Conservation (phyloP, 2,888 invertebrate species). For the Acleris sparsana region DNA sequence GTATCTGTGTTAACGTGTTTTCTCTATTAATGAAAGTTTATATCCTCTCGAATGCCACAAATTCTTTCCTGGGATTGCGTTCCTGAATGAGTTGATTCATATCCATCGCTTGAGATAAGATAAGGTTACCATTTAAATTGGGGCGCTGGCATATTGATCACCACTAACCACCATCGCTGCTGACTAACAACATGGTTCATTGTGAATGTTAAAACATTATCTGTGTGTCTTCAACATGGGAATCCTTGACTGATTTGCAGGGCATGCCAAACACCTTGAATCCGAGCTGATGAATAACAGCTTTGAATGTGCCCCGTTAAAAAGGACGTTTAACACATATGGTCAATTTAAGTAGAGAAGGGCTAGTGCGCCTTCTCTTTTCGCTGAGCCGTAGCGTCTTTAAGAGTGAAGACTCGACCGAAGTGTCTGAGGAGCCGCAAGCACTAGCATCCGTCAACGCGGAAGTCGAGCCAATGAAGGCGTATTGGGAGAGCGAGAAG, state of each 20-base stretch:
- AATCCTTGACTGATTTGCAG: slow-evolving; percentile 82
- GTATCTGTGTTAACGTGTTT: slow-evolving; percentile 35
- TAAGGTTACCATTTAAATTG: slow-evolving; percentile 56
- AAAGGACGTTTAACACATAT: slow-evolving; percentile 69
- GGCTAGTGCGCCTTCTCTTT: slow-evolving; percentile 71
- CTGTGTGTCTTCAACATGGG: slow-evolving; percentile 83
- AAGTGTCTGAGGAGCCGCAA: slow-evolving; percentile 50
- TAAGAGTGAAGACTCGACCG: slow-evolving; percentile 57
- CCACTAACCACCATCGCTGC: slow-evolving; percentile 59
- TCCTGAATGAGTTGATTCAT: slow-evolving; percentile 65
- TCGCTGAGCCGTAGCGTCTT: slow-evolving; percentile 61
- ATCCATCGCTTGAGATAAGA: slow-evolving; percentile 65
- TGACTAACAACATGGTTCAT: slow-evolving; percentile 60
- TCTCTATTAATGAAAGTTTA: slow-evolving; percentile 27
- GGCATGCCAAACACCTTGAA: slow-evolving; percentile 75
- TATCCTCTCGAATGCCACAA: slow-evolving; percentile 48
- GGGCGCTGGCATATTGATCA: slow-evolving; percentile 55
- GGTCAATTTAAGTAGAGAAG: slow-evolving; percentile 74
- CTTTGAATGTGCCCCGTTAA: slow-evolving; percentile 70
- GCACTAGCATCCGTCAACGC: slow-evolving; percentile 45
- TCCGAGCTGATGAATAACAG: slow-evolving; percentile 68
- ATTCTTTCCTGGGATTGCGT: slow-evolving; percentile 55
- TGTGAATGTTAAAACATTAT: slow-evolving; percentile 68
- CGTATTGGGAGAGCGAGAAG: slow-evolving; percentile 78
- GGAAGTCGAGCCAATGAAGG: slow-evolving; percentile 70